phyloP scores from a whole-genome alignment of 2,888 invertebrate species.

The Eupithecia insigniata region DNA sequence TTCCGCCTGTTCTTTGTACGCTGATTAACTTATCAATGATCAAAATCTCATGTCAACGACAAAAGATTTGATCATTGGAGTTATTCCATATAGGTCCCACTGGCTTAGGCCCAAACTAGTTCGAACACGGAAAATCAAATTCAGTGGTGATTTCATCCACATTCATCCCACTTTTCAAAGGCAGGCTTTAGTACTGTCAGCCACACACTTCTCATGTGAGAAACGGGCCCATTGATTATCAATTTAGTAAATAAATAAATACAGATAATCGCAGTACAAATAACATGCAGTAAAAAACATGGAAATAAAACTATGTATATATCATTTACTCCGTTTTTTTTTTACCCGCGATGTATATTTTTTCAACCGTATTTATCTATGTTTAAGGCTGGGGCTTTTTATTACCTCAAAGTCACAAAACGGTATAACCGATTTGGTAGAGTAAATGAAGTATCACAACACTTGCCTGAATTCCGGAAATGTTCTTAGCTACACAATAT shows the following conservation, averaged over 20 bases:
- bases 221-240: too few species aligned
- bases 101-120: too few species aligned
- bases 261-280: neutral
- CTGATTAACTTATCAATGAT: neutral
- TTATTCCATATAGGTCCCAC: too few species aligned
- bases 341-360: neutral
- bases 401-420: neutral
- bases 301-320: too few species aligned
- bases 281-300: neutral
- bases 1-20: neutral
- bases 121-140: too few species aligned
- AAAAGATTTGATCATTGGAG: neutral
- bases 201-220: too few species aligned
- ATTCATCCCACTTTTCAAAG: too few species aligned
- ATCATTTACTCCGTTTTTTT: neutral
- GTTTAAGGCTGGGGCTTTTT: neutral
- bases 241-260: too few species aligned
- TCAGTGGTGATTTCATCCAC: too few species aligned
- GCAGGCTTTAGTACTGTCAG: too few species aligned
- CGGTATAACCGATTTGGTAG: neutral
- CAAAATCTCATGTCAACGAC: neutral
- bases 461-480: neutral
- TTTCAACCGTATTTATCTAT: neutral
- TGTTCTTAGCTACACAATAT: neutral
- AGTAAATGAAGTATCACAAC: neutral